Conservation (phyloP, 2,888 invertebrate species). For the Apodemia zela region DNA sequence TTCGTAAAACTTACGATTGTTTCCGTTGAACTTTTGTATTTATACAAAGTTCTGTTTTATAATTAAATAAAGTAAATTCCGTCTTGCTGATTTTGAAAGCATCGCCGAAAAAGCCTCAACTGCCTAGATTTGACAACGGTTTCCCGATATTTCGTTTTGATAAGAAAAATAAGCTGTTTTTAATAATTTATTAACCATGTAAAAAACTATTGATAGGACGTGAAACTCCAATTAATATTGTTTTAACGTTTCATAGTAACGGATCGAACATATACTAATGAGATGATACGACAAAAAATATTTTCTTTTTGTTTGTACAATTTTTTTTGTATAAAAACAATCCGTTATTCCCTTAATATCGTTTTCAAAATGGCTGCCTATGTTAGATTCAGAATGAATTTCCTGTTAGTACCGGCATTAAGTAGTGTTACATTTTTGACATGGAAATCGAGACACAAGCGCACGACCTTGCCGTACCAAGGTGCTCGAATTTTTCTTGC, state of each 20-base stretch:
- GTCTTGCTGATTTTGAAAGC: neutral
- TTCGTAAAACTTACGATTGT: slow-evolving; percentile 59
- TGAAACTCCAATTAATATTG: too few relatives aligned
- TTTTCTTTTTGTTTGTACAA: too few relatives aligned
- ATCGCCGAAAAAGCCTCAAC: neutral
- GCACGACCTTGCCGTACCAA: slow-evolving; percentile 58
- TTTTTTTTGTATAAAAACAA: too few relatives aligned
- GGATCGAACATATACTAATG: too few relatives aligned
- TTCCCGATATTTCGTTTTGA: neutral
- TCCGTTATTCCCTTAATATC: too few relatives aligned
- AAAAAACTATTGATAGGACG: too few relatives aligned
- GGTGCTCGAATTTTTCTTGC: slow-evolving; percentile 67
- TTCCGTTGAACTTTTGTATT: slow-evolving; percentile 34
- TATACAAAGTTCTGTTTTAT: slow-evolving; percentile 18
- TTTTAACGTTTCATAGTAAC: too few relatives aligned
- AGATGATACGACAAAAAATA: too few relatives aligned
- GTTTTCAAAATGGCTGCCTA: neutral
- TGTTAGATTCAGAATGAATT: neutral
- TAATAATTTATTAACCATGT: too few relatives aligned
- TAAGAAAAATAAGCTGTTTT: too few relatives aligned
- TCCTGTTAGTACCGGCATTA: neutral
- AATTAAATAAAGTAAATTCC: neutral
- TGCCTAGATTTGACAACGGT: neutral
- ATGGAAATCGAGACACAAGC: slow-evolving; percentile 42
- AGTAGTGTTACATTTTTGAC: neutral